Evolutionary conservation across 2,888 invertebrate species (phyloP), one percentile per base, ranked within the genome.

Genomic region (Odontocerum albicorne): DNA sequence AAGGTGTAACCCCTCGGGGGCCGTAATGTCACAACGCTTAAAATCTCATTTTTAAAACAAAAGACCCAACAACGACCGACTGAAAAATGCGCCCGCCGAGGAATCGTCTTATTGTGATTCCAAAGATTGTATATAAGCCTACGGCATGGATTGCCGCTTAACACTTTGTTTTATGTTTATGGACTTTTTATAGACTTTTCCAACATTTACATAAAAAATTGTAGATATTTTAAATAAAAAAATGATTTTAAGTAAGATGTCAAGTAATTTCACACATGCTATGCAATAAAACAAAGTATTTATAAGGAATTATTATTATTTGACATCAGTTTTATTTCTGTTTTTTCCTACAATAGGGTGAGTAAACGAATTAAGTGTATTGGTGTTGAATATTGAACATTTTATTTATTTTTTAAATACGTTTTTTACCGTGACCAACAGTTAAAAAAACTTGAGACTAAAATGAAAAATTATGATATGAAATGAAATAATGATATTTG

Each of bases 31-130:
- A 47, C 45, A 52, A 55, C 55, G 55, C 53, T 59, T 52, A 59
- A 59, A 59, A 55, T 55, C 55, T 55, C 59, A 59, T 59, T 59
- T 59, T 59, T 52, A 52, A 59, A 59, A 55, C 51, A 55, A 58
- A 54, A 42, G 36, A 46, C 35, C 42, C 17, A n/a, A n/a, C n/a
- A n/a, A 39, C 38, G 36, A 31, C 35, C 21, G 22, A 16, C 39
- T 21, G 39, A 44, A 46, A 53, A 39, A 21, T 45, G 46, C 32
- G 46, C 31, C 46, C 53, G 19, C 20, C 17, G 54, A 39, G 47
- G 31, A 19, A 19, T 36, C 42, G 40, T 38, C 42, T 40, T 54
- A 42, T 47, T 54, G 22, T 47, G 40, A 35, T 54, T 15, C 31
- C 15, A 22, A 20, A 54, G 47, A 47, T 47, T 47, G 53, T 43